Evolutionary conservation across 2,888 invertebrate species (phyloP).

Genomic region (Phengaris alcon): DNA sequence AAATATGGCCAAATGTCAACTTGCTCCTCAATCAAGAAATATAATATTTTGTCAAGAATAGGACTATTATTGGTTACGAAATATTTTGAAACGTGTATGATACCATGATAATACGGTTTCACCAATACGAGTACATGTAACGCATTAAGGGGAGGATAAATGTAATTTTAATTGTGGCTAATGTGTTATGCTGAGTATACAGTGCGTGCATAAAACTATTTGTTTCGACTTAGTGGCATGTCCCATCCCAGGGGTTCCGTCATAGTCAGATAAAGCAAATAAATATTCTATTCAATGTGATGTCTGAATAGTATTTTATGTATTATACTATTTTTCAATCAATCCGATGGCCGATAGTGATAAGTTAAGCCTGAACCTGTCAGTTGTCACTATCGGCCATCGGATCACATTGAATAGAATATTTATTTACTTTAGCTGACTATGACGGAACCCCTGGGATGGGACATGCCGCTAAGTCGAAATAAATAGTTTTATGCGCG

Average conservation of each 20-base stretch:
- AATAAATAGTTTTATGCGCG: constrained; percentile 9
- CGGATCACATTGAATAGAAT: neutral
- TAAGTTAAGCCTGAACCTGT: too few relatives aligned
- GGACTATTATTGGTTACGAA: too few relatives aligned
- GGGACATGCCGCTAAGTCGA: constrained; percentile 1
- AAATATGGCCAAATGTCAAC: too few relatives aligned
- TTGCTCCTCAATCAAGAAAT: too few relatives aligned
- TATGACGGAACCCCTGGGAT: neutral
- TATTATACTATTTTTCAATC: too few relatives aligned
- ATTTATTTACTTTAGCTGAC: neutral
- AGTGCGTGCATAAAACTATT: constrained; percentile 14
- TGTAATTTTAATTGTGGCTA: neutral
- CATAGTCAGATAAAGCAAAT: neutral
- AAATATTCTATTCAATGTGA: neutral
- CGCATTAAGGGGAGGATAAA: neutral
- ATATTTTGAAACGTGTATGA: too few relatives aligned
- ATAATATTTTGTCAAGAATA: too few relatives aligned
- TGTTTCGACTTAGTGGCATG: constrained; percentile 5
- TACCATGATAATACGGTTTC: too few relatives aligned
- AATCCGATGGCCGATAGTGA: too few relatives aligned
- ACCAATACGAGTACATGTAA: neutral
- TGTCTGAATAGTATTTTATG: neutral
- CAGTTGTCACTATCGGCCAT: too few relatives aligned
- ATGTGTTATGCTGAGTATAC: neutral
- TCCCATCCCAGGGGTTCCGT: neutral